Evolutionary conservation across 2,888 invertebrate genomes (phyloP), one percentile per base, ranked within the genome.

Genomic region (Cordylochernes scorpioides): DNA sequence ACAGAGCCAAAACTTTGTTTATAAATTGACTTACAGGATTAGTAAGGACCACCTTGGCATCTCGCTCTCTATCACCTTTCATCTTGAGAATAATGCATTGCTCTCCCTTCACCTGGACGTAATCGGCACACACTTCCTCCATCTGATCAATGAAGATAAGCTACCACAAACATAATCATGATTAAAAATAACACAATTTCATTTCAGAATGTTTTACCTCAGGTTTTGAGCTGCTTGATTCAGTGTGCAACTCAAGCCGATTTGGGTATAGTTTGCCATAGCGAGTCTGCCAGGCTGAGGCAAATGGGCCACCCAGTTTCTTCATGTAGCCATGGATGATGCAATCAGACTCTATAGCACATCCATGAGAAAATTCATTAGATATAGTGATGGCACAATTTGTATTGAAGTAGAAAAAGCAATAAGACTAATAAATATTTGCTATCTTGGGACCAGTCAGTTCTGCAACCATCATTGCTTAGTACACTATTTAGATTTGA

Each of bases 261-360:
- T 84, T 84, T 5, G 84, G 84, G 55, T 84, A 84, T 15, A 84
- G 59, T 55, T 78, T 88, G 15, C 40, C 84, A 53, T 94, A 91
- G 44, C 84, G 71, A 31, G 91, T 91, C 59, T 94, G 94, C 97
- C 97, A 99, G 15, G 86, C 78, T 36, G 88, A 86, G 13, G 88
- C 80, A 62, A 99, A 99, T 3, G 97, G 91, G 18, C 97, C 94
- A 24, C 97, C 94, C 34, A 97, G 61, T 58, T 97, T 94, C 55
- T 94, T 86, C 35, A 99, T 80, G 53, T 94, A 97, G n/a, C 97
- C 97, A 53, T 99, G 94, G 36, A 97, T 65, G 50, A 97, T 97
- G 54, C 94, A 94, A 57, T 99, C 97, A 3, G 94, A 91, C 54
- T 86, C 86, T 75, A 55, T 34, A 58, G 49, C 28, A 38, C n/a